Base-by-base conservation (phyloP, 2,797 vertebrate species). In the Poecile montanus region DNA sequence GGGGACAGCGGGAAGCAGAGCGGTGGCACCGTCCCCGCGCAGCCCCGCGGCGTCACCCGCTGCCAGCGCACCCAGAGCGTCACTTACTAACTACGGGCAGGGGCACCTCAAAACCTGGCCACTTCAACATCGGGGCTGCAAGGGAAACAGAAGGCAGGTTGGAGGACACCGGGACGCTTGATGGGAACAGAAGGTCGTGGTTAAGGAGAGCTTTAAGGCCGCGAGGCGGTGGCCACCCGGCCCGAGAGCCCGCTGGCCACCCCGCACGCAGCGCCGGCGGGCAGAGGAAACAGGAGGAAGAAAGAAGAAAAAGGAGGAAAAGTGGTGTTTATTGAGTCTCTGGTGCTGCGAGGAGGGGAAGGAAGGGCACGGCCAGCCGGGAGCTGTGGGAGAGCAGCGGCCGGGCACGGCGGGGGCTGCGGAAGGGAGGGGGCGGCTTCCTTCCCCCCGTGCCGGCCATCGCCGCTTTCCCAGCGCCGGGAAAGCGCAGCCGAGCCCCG, bases 141-240 rank as follows among this genome's bases (percentile, higher is more conserved):
- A 99, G 98, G 98, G 98, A 99, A 99, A 99, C 98, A 98, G 98
- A 98, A 98, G 90, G 97, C 88, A 67, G 98, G 98, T 98, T 99
- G 97, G 97, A 96, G 87, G 36, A 81, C 61, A 5, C 48, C 18
- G 54, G 88, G 56, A 67, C 7, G 23, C 70, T 74, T 16, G 91
- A 18, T 1, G 88, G 91, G 66, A 89, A 89, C 76, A 91, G 81
- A 80, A 73, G 61, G 62, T 23, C 27, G 14, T 11, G 89, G 85
- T 94, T 81, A 85, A 44, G 38, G 26, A n/a, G 29, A 78, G 63
- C 25, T 40, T 62, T 5, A 1, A 13, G 88, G 81, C 75, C 17
- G 20, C 4, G 20, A 38, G 89, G 15, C 7, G 29, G 48, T 3
- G 44, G 80, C 47, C 14, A 8, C 85, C 67, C 48, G 62, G 87